These are phyloP conservation scores for Tineola bisselliella DNA, from an alignment of 2,888 invertebrate species.

Conservation along the genomic window DNA sequence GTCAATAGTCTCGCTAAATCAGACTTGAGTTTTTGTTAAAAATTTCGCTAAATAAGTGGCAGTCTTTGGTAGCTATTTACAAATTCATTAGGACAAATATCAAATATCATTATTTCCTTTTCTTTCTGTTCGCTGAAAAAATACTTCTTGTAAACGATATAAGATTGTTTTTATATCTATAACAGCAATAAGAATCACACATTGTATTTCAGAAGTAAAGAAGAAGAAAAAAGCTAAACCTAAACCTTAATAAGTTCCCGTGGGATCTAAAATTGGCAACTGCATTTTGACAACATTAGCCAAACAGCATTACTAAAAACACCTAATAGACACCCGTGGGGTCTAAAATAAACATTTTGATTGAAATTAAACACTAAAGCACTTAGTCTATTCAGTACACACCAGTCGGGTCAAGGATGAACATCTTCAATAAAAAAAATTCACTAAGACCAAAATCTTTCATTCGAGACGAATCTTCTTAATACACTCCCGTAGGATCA, in stretches of 20 bases:
- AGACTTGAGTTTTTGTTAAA: not conserved
- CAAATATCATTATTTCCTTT: slow-evolving; percentile 34
- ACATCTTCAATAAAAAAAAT: not conserved
- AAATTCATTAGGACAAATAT: slow-evolving; percentile 21
- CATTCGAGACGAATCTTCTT: slow-evolving; percentile 16
- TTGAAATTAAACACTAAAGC: slow-evolving; percentile 17
- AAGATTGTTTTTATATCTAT: slow-evolving; percentile 29
- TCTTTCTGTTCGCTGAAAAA: slow-evolving; percentile 52
- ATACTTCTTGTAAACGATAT: slow-evolving; percentile 50
- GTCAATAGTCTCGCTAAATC: slow-evolving; percentile 8
- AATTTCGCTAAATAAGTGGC: slow-evolving; percentile 24
- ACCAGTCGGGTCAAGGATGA: slow-evolving; percentile 32
- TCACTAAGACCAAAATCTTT: not conserved
- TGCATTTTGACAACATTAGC: slow-evolving; percentile 19
- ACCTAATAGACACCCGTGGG: slow-evolving; percentile 32
- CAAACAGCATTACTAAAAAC: slow-evolving; percentile 15
- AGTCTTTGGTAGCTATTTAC: slow-evolving; percentile 63
- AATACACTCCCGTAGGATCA: slow-evolving; percentile 59
- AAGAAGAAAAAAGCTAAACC: not conserved
- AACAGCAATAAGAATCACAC: slow-evolving; percentile 1
- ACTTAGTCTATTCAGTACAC: slow-evolving; percentile 27
- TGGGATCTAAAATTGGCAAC: slow-evolving; percentile 18
- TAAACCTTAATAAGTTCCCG: slow-evolving; percentile 17
- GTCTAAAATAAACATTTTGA: slow-evolving; percentile 13
- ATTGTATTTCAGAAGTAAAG: not conserved